These are phyloP conservation scores for Formica aserva DNA, from an alignment of 2,888 invertebrate genomes.

Conservation along the genomic window DNA sequence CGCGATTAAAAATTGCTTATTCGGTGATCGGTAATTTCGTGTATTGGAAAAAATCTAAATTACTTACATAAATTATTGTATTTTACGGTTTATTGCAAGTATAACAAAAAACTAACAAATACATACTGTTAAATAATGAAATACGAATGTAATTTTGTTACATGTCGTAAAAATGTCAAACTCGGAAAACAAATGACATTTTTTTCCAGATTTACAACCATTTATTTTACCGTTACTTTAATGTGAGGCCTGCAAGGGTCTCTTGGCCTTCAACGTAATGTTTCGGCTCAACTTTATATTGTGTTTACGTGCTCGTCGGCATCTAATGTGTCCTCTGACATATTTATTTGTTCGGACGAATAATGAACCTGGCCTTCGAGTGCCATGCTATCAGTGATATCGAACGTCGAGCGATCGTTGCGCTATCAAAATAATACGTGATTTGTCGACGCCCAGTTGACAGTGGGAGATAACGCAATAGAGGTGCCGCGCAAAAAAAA, in stretches of 20 bases:
- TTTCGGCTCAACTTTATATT: neutral
- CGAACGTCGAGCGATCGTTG: neutral
- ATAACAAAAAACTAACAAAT: neutral
- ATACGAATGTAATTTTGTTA: neutral
- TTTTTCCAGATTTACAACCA: neutral
- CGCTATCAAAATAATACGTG: slow-evolving; percentile 7
- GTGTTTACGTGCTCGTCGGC: neutral
- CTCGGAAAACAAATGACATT: neutral
- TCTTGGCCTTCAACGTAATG: neutral
- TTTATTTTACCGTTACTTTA: neutral
- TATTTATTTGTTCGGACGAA: slow-evolving; percentile 7
- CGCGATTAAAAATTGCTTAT: slow-evolving; percentile 34
- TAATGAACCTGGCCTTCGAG: slow-evolving; percentile 20
- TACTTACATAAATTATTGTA: neutral
- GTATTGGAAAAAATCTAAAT: slow-evolving; percentile 34
- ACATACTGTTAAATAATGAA: neutral
- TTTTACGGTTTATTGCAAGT: slow-evolving; percentile 2
- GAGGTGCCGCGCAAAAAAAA: neutral
- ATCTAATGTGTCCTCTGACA: neutral
- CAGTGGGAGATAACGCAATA: neutral
- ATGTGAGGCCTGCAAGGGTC: neutral
- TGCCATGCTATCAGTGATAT: neutral
- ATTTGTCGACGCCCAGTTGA: neutral
- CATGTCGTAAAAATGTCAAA: neutral
- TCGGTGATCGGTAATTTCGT: slow-evolving; percentile 10